phyloP scores from a whole-genome alignment of 2,797 vertebrate species.

The Phoeniculus purpureus region DNA sequence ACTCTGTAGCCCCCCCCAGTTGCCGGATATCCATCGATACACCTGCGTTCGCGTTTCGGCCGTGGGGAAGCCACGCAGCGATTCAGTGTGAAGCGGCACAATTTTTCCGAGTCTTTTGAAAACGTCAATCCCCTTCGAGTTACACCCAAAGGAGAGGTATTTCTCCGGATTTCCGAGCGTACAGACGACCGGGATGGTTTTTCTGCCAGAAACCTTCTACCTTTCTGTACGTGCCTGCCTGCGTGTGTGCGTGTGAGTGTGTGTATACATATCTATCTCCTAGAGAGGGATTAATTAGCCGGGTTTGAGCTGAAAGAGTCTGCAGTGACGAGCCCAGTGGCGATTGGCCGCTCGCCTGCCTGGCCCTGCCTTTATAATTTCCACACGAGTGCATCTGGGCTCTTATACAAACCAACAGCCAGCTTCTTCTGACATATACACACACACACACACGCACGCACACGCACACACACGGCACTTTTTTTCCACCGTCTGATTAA shows the following conservation, averaged over 20 bases:
- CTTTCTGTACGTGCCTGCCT: conserved; percentile 67
- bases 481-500: conserved; percentile 76
- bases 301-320: conserved; percentile 85
- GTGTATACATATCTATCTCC: conserved; percentile 70
- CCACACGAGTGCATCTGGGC: conserved; percentile 87
- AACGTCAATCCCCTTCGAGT: conserved; percentile 60
- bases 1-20: background rate
- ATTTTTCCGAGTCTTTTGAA: conserved; percentile 54
- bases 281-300: conserved; percentile 90
- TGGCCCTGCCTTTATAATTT: conserved; percentile 97
- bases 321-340: conserved; percentile 89
- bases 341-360: conserved; percentile 91
- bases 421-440: conserved; percentile 85
- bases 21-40: conserved; percentile 49
- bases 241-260: conserved; percentile 72
- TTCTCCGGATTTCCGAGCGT: conserved; percentile 71
- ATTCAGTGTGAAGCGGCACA: conserved; percentile 13
- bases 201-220: conserved; percentile 79
- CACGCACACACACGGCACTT: conserved; percentile 82
- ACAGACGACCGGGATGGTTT: conserved; percentile 71
- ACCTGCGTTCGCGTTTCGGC: conserved; percentile 65
- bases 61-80: conserved; percentile 27
- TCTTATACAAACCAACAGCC: conserved; percentile 91
- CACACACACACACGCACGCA: background rate
- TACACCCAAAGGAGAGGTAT: conserved; percentile 45